Conservation (phyloP, 1,140 invertebrate species). For the Zaprionus davidi region DNA sequence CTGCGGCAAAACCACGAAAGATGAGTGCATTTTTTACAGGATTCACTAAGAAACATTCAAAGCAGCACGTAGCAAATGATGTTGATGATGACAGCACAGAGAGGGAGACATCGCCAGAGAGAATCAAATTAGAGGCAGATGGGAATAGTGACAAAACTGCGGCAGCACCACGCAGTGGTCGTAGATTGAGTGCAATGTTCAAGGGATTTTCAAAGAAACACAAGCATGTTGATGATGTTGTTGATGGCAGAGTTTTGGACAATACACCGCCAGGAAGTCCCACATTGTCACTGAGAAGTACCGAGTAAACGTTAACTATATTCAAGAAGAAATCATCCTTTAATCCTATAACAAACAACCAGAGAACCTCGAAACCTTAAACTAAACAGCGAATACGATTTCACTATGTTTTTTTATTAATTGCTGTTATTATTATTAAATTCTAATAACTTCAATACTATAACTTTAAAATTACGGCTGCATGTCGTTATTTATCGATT, state of each 20-base stretch:
- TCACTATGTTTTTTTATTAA: conserved; percentile 1
- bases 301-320: conserved; percentile 66
- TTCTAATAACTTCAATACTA: too few species aligned
- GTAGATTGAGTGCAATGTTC: not conserved
- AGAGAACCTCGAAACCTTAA: conserved; percentile 19
- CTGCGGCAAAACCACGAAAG: too few species aligned
- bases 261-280: conserved; percentile 76
- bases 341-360: conserved; percentile 6
- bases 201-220: not conserved
- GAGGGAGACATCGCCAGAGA: conserved; percentile 84
- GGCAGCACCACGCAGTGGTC: not conserved
- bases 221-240: too few species aligned
- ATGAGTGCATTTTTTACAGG: too few species aligned
- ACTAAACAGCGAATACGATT: conserved; percentile 41
- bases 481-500: too few species aligned
- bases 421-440: too few species aligned
- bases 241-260: too few species aligned
- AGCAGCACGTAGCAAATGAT: conserved; percentile 64
- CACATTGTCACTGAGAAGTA: conserved; percentile 76
- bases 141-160: too few species aligned
- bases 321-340: too few species aligned
- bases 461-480: too few species aligned
- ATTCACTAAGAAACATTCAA: conserved; percentile 14
- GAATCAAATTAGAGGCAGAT: not conserved
- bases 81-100: conserved; percentile 48